phyloP scores from a whole-genome alignment of 2,797 vertebrate species.

The Arctocebus calabarensis region DNA sequence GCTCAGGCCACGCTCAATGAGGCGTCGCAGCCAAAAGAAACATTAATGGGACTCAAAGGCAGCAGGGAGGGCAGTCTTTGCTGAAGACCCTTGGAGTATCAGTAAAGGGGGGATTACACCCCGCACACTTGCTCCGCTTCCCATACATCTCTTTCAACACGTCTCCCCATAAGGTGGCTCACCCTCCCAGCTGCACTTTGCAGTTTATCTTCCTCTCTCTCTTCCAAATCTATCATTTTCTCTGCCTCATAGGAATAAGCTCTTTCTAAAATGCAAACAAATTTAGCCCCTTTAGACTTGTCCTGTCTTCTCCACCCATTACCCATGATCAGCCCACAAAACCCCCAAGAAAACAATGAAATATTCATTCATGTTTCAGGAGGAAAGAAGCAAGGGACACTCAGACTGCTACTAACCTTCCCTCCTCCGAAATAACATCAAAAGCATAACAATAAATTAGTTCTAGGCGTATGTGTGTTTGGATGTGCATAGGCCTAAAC shows the following conservation, averaged over 20 bases:
- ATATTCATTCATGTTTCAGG: background rate
- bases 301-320: background rate
- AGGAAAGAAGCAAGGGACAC: background rate
- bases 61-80: background rate
- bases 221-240: background rate
- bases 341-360: background rate
- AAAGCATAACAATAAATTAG: background rate
- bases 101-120: background rate
- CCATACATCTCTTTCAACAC: background rate
- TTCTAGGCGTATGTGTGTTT: background rate
- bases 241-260: background rate
- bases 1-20: background rate
- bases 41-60: background rate
- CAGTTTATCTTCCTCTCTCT: background rate
- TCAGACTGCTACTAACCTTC: background rate
- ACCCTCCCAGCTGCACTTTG: background rate
- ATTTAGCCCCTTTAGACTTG: background rate
- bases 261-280: background rate
- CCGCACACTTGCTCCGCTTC: rapidly evolving
- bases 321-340: background rate
- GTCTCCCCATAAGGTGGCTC: background rate
- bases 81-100: background rate
- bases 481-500: background rate
- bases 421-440: background rate
- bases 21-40: background rate